Evolutionary conservation across 2,113 vertebrate genomes (phyloP), one percentile per base, ranked within the genome.

Genomic region (Corythornis cristatus): DNA sequence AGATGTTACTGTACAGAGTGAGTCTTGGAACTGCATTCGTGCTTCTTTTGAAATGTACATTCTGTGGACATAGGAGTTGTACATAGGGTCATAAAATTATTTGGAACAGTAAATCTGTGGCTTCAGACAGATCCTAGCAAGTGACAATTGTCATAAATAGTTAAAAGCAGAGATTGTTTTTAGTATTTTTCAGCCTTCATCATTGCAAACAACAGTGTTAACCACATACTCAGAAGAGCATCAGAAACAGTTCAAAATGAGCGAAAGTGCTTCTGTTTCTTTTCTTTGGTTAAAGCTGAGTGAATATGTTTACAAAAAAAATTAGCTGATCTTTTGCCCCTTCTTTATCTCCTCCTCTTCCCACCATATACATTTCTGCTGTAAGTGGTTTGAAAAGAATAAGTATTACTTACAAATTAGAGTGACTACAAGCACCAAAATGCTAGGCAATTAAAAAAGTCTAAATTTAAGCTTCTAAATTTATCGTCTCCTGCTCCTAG

Each of bases 381-480:
- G 20, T 60, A n/a, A 28, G 18, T 74, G 28, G 10, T 81, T 80
- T 81, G 64, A 71, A 17, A 61, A 64, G 65, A 64, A 61, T 35
- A 40, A 61, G 8, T 83, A 68, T 64, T 46, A 51, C 21, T 81
- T 77, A 51, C 15, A 73, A 56, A 57, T 64, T 11, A 74, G 16
- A 48, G 25, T 58, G 72, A 25, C 56, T 43, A 15, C 45, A 82
- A 57, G 48, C 74, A 89, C 35, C 35, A n/a, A 78, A 93, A 72
- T 60, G 22, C 53, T 80, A 40, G 18, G 35, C 76, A 92, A 62
- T 84, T 86, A 29, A 70, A 93, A n/a, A 45, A 71, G 33, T 95
- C 89, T 95, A 90, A 90, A 86, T 67, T 67, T 67, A 67, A 45
- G 21, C 43, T 93, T 89, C 94, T 93, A 72, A 89, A 90, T 95